Base-by-base conservation (phyloP, 2,113 vertebrate genomes). In the Cyphomyrus plagiostoma region DNA sequence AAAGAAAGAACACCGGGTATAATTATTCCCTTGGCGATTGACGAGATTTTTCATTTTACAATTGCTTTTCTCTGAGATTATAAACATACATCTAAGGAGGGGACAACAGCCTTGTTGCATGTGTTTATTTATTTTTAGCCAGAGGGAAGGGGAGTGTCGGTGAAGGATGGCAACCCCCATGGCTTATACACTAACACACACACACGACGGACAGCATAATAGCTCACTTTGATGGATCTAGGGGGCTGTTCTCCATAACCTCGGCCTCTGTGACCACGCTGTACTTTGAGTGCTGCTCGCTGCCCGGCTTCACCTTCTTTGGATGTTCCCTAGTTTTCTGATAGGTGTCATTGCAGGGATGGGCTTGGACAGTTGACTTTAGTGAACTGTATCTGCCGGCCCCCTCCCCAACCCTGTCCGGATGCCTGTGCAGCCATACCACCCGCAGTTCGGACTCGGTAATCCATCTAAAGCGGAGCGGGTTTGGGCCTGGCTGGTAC, bases 201-300 rank as follows among this genome's bases (percentile, higher is more conserved):
- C 85, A 53, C 26, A 48, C 23, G 3, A 53, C 26, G 26, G 85
- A 17, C 85, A 86, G 85, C 85, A 17, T 35, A 53, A 86, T 86
- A 53, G 85, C 85, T 86, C 85, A 86, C 11, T 86, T 26, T 86
- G 85, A 86, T 86, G 46, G 49, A 86, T 86, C n/a, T 30, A 5
- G 10, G 49, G 49, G 26, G 23, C 49, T 48, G 82, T n/a, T 48
- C 21, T 23, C 45, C 82, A 84, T 84, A 84, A 84, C 45, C 82
- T 8, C 3, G 82, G 82, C 82, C 39, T 42, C 74, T 80, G 74
- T 80, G 74, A 19, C 23, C 82, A 21, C 23, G 8, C 82, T 45
- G 82, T 9, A 9, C 45, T 84, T 84, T 48, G 23, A 83, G 19
- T 42, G 17, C 13, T 45, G 42, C 35, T n/a, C 19, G 21, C 5